These are phyloP conservation scores for Strix aluco DNA, from an alignment of 2,113 vertebrate genomes.

Conservation along the genomic window DNA sequence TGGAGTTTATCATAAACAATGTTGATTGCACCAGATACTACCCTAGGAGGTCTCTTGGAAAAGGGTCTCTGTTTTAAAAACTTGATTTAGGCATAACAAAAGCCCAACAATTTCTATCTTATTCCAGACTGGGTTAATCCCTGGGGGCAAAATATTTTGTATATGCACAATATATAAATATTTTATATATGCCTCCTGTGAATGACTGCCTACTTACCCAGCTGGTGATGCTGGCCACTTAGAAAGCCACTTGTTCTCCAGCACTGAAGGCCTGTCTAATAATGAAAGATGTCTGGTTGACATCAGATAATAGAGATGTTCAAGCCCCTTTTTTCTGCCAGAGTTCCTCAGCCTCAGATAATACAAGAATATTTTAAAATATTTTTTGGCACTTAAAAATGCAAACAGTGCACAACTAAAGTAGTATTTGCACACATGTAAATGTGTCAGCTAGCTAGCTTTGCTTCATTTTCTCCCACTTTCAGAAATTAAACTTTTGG, in stretches of 20 bases:
- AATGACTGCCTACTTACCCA: neutral
- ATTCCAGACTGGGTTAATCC: neutral
- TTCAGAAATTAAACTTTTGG: constrained; percentile 3
- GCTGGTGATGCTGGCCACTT: neutral
- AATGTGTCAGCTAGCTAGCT: neutral
- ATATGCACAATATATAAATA: neutral
- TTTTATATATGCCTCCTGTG: neutral
- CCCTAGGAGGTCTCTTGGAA: neutral
- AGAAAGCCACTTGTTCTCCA: neutral
- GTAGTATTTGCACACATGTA: neutral
- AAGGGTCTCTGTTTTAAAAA: neutral
- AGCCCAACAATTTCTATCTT: neutral
- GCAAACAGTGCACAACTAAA: neutral
- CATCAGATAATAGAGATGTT: neutral
- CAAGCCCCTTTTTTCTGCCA: neutral
- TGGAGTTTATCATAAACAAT: neutral
- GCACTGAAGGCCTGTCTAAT: neutral
- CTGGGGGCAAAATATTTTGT: neutral
- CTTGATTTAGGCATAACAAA: neutral
- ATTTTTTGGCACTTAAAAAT: neutral
- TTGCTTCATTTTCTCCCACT: neutral
- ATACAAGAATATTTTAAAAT: neutral
- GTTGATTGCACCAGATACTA: neutral
- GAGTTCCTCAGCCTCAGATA: neutral
- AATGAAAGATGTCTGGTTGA: neutral